Percentiles rank a stretch among this genome's conserved stretches.
These are phyloP conservation scores for Astur gentilis DNA, from an alignment of 2,113 vertebrate species.

Conservation along the genomic window DNA sequence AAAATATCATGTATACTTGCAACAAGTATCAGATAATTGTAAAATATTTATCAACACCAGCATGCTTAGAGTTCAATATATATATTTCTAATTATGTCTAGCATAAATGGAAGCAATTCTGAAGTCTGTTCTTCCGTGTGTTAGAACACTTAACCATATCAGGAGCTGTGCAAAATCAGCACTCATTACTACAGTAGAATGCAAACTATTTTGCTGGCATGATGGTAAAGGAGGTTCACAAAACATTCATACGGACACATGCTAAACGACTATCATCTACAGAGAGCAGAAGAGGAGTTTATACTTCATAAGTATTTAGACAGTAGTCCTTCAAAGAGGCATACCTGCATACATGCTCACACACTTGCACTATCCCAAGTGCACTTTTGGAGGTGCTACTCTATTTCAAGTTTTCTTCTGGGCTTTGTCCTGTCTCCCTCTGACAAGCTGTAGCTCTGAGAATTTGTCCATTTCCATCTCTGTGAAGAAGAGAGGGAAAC, in stretches of 20 bases:
- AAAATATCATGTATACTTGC: constrained; percentile 54
- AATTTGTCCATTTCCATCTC: not conserved
- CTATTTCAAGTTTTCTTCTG: not conserved
- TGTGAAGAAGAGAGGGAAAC: not conserved
- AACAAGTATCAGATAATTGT: constrained; percentile 65
- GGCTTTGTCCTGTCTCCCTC: not conserved
- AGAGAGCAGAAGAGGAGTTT: not conserved
- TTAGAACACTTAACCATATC: not conserved
- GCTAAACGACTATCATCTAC: not conserved
- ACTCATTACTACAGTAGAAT: not conserved
- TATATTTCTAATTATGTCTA: constrained; percentile 46
- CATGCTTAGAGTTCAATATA: constrained; percentile 46
- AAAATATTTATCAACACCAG: constrained; percentile 72
- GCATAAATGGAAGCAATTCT: constrained; percentile 56
- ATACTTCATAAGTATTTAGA: not conserved
- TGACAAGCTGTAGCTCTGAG: not conserved
- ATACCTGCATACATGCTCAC: not conserved
- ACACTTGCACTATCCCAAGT: not conserved
- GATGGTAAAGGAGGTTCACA: not conserved
- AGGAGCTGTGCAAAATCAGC: not conserved
- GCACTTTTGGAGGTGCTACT: not conserved
- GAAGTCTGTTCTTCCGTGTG: not conserved
- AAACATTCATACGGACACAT: not conserved
- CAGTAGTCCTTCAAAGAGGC: not conserved
- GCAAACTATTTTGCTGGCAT: not conserved